Base-by-base conservation (phyloP, 2,113 vertebrate genomes). In the Onychostruthus taczanowskii region DNA sequence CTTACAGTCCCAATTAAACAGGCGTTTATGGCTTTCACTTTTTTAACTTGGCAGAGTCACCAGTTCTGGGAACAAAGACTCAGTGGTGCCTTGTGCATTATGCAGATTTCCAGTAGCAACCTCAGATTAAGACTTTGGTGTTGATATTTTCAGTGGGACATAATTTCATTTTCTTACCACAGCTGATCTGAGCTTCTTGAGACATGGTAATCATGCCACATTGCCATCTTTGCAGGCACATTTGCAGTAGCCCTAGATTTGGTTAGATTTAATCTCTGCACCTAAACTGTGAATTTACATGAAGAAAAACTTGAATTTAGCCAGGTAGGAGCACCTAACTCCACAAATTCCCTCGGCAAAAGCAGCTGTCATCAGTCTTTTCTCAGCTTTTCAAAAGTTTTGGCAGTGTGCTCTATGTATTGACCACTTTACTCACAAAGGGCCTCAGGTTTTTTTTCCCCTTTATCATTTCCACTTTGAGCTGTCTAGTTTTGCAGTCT, bases 121-220 rank as follows among this genome's bases (percentile, higher is more conserved):
- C 53, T 44, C 80, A 82, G 70, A 78, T 81, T 94, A 73, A 85
- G 81, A 80, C 81, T 94, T 82, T 78, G 67, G 41, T 87, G 49
- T 81, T 91, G 84, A 35, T 91, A 63, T 94, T 95, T 84, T 94
- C 69, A 86, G 35, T 53, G 47, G 70, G 22, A 55, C 52, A 27
- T 92, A 6, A 58, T 91, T 95, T 87, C 31, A 55, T 89, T 93
- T 94, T 78, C 43, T 78, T 47, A 79, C 55, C 63, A 62, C 55
- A 78, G 52, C 41, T 93, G 63, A 75, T 88, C 69, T 78, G 87
- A 80, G 61, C 46, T 92, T 37, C 74, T 81, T 69, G 75, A 90
- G 72, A 86, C 88, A 62, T 21, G 20, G 27, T 77, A 88, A 69
- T 80, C 16, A 26, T n/a, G 27, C 78, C 64, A 31, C 46, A 74